phyloP scores from a whole-genome alignment of 2,113 vertebrate species.

The Microcebus jonahi region DNA sequence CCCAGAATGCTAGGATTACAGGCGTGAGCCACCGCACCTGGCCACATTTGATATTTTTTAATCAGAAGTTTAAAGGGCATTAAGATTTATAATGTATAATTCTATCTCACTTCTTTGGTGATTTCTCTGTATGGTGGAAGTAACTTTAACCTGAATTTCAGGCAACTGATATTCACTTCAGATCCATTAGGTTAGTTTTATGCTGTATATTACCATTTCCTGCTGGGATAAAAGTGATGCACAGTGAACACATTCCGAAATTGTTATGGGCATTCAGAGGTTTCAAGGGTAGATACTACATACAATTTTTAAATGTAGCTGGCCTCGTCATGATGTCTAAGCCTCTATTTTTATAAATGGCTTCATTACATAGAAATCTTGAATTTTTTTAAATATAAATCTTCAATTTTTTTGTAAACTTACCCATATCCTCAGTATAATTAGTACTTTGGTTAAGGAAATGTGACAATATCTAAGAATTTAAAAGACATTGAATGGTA shows the following conservation, averaged over 20 bases:
- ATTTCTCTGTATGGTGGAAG: constrained; percentile 27
- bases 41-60: background rate
- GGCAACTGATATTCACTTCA: constrained; percentile 36
- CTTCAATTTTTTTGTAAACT: background rate
- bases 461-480: background rate
- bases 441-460: background rate
- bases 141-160: constrained; percentile 12
- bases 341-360: background rate
- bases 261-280: constrained; percentile 33
- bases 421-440: background rate
- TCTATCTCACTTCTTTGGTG: constrained; percentile 22
- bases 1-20: too few relatives aligned
- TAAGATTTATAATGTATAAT: background rate
- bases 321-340: background rate
- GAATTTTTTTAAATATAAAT: background rate
- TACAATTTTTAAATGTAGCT: background rate
- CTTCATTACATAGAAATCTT: background rate
- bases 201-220: constrained; percentile 2
- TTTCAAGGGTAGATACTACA: background rate
- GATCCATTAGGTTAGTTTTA: background rate
- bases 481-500: background rate
- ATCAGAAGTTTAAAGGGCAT: background rate
- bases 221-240: constrained; percentile 49
- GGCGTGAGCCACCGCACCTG: too few relatives aligned
- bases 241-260: constrained; percentile 29